These are phyloP conservation scores for Triplophysa tibetana DNA, from an alignment of 2,113 vertebrate species.

Conservation along the genomic window DNA sequence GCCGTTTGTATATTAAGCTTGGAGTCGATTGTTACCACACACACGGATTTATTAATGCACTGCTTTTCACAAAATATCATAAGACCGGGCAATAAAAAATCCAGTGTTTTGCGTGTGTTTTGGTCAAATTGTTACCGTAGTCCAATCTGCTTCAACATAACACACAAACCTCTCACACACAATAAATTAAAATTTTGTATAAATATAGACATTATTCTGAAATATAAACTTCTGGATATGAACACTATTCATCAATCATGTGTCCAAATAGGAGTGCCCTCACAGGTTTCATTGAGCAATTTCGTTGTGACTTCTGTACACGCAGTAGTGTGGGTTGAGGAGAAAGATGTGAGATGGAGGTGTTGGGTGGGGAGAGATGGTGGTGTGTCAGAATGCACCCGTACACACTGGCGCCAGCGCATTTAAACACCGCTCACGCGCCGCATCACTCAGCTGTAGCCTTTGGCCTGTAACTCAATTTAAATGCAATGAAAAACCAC, in stretches of 20 bases:
- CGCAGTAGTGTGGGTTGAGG: neutral
- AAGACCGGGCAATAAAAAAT: too few relatives aligned
- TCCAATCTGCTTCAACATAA: too few relatives aligned
- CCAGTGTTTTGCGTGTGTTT: too few relatives aligned
- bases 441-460: neutral
- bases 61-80: too few relatives aligned
- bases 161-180: too few relatives aligned
- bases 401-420: slow-evolving; percentile 26
- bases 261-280: too few relatives aligned
- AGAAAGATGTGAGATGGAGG: slow-evolving; percentile 12
- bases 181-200: too few relatives aligned
- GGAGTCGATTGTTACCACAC: neutral
- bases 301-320: neutral
- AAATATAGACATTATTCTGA: too few relatives aligned
- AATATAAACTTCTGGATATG: too few relatives aligned
- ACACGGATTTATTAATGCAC: neutral
- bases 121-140: too few relatives aligned
- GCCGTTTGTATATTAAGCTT: neutral
- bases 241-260: too few relatives aligned
- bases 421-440: slow-evolving; percentile 41
- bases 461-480: slow-evolving; percentile 34
- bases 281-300: neutral
- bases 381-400: slow-evolving; percentile 39
- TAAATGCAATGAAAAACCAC: slow-evolving; percentile 21
- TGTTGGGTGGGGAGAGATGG: slow-evolving; percentile 35